A percentile compares a stretch with the other conserved stretches of the same genome.
Conservation (phyloP, 2,888 invertebrate genomes). For the Gymnoscelis rufifasciata region DNA sequence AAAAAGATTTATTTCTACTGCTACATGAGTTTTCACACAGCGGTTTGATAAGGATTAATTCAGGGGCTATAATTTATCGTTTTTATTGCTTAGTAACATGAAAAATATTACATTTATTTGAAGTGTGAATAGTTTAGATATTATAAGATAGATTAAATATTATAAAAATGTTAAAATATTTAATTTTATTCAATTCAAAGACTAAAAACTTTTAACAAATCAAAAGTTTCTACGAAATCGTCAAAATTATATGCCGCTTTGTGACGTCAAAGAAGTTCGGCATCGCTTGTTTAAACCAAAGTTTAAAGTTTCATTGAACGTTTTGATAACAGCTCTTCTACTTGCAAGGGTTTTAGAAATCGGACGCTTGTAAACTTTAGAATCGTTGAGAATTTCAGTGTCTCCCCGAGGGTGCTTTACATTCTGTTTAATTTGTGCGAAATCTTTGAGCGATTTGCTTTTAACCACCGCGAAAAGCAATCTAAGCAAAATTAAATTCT, state of each 20-base stretch:
- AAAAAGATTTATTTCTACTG: conserved; percentile 44
- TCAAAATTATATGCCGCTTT: conserved; percentile 51
- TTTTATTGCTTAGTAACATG: not conserved
- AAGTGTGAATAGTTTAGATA: too few relatives aligned
- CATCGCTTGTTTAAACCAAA: conserved; percentile 42
- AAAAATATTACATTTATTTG: too few relatives aligned
- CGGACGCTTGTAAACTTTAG: conserved; percentile 11
- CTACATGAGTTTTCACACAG: conserved; percentile 31
- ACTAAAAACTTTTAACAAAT: conserved; percentile 32
- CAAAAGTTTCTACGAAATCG: conserved; percentile 30
- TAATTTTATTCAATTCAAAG: too few relatives aligned
- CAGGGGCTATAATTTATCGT: not conserved
- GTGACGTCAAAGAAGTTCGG: conserved; percentile 46
- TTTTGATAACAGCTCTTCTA: conserved; percentile 24
- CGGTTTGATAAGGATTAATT: conserved; percentile 29
- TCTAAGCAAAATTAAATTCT: not conserved
- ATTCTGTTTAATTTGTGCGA: not conserved
- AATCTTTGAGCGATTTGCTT: not conserved
- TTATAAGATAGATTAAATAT: too few relatives aligned
- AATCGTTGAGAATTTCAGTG: conserved; percentile 8
- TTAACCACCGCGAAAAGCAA: too few relatives aligned
- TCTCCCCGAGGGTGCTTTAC: not conserved
- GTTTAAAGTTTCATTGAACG: conserved; percentile 38
- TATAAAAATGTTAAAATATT: too few relatives aligned
- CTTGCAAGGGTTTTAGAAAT: conserved; percentile 22